Percentiles rank a stretch among this genome's conserved stretches.
These are phyloP conservation scores for Octodon degus DNA, from an alignment of 2,113 vertebrate genomes.

Conservation along the genomic window DNA sequence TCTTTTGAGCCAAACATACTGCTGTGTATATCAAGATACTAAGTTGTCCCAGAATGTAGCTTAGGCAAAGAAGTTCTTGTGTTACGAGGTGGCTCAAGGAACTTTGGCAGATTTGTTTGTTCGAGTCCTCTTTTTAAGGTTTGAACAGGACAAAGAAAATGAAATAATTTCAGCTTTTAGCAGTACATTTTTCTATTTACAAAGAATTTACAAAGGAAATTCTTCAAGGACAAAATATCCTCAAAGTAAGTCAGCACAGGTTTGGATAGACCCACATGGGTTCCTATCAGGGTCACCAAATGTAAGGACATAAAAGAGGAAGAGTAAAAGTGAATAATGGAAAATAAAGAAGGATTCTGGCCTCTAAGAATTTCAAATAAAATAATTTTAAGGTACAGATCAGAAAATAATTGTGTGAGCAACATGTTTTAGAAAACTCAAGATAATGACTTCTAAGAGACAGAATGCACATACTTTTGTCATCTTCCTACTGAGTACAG, in stretches of 20 bases:
- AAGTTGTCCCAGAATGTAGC: not conserved
- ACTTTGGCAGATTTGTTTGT: slow-evolving; percentile 13
- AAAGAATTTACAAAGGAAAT: slow-evolving; percentile 40
- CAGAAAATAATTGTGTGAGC: not conserved
- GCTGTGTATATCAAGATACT: not conserved
- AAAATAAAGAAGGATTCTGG: not conserved
- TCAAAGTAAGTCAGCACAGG: not conserved
- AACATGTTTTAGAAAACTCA: not conserved
- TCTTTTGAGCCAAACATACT: slow-evolving; percentile 10
- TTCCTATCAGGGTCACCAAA: not conserved
- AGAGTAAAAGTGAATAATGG: not conserved
- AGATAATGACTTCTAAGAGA: not conserved
- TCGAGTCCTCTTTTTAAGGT: not conserved
- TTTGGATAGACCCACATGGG: not conserved
- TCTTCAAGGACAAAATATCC: not conserved
- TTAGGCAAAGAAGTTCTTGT: slow-evolving; percentile 20
- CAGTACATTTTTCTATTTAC: not conserved
- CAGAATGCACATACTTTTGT: not conserved
- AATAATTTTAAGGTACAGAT: slow-evolving; percentile 4
- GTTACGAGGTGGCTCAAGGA: not conserved
- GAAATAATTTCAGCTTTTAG: slow-evolving; percentile 8
- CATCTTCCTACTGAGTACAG: not conserved
- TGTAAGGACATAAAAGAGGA: not conserved
- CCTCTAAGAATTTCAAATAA: not conserved
- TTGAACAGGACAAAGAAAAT: not conserved